Evolutionary conservation across 2,797 vertebrate genomes (phyloP).

Genomic region (Poeciliopsis paucimaculata): DNA sequence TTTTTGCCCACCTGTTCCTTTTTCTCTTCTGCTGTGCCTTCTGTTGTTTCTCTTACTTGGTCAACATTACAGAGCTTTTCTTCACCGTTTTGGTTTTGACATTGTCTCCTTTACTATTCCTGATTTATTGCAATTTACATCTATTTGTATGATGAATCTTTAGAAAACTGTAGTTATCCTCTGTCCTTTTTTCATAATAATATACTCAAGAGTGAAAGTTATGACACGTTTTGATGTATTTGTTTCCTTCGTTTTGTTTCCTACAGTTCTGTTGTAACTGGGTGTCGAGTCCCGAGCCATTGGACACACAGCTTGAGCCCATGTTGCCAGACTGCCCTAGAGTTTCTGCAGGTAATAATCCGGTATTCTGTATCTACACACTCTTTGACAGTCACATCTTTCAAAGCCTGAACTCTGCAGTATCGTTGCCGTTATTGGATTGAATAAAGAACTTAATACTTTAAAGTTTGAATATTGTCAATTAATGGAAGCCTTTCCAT

Average conservation of each 20-base stretch:
- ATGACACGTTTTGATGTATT: neutral
- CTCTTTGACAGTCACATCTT: neutral
- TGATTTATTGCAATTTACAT: conserved; percentile 6
- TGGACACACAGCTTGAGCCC: conserved; percentile 91
- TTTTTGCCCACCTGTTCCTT: conserved; percentile 36
- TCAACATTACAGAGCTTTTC: neutral
- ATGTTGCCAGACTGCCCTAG: conserved; percentile 95
- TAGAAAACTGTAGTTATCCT: neutral
- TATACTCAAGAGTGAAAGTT: neutral
- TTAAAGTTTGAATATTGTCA: neutral
- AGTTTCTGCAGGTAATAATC: conserved; percentile 92
- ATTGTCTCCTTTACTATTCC: neutral
- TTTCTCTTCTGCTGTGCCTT: neutral
- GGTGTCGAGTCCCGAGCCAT: conserved; percentile 93
- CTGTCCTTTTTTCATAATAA: neutral
- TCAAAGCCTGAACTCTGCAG: neutral
- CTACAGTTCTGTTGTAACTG: conserved; percentile 95
- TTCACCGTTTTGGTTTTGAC: neutral
- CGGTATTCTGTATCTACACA: neutral
- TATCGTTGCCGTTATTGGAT: neutral
- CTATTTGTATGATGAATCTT: neutral
- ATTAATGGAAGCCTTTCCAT: neutral
- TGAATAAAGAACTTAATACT: neutral
- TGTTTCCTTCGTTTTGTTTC: conserved; percentile 10
- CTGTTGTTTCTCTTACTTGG: conserved; percentile 6